phyloP scores from a whole-genome alignment of 2,888 invertebrate species.

The Leucozona laternaria region DNA sequence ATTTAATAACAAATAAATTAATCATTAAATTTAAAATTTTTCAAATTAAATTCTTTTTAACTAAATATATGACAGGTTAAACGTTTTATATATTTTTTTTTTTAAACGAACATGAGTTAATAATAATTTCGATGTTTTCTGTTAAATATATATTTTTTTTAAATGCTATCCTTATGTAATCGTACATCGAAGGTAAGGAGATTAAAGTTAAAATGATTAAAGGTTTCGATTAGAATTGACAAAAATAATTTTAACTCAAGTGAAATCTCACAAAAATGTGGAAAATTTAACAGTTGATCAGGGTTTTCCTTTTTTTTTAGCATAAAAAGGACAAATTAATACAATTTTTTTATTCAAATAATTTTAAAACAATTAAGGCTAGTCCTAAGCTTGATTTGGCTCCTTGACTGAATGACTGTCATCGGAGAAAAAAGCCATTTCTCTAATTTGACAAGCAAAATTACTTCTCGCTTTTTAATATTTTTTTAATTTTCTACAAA shows the following conservation, averaged over 20 bases:
- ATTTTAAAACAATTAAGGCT: too few relatives aligned
- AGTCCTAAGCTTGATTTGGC: too few relatives aligned
- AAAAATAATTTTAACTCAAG: too few relatives aligned
- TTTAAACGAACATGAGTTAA: neutral
- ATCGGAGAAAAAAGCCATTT: too few relatives aligned
- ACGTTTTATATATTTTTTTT: neutral
- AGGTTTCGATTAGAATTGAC: neutral
- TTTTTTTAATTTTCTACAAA: too few relatives aligned
- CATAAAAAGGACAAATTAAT: too few relatives aligned
- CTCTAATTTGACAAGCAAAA: too few relatives aligned
- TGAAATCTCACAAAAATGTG: neutral
- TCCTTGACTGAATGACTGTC: too few relatives aligned
- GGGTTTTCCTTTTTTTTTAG: neutral
- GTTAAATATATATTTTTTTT: constrained; percentile 1
- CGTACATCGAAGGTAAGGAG: constrained; percentile 26
- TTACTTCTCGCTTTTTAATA: too few relatives aligned
- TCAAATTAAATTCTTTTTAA: neutral
- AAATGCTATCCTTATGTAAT: constrained; percentile 9
- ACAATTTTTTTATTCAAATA: too few relatives aligned
- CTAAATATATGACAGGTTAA: neutral
- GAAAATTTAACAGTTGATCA: neutral
- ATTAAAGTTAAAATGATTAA: neutral
- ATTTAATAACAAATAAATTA: too few relatives aligned
- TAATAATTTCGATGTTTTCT: constrained; percentile 10
- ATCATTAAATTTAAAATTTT: too few relatives aligned